Percentiles rank a stretch among this genome's conserved stretches.
phyloP scores from a whole-genome alignment of 2,888 invertebrate genomes.

The Dynastes hyllus region DNA sequence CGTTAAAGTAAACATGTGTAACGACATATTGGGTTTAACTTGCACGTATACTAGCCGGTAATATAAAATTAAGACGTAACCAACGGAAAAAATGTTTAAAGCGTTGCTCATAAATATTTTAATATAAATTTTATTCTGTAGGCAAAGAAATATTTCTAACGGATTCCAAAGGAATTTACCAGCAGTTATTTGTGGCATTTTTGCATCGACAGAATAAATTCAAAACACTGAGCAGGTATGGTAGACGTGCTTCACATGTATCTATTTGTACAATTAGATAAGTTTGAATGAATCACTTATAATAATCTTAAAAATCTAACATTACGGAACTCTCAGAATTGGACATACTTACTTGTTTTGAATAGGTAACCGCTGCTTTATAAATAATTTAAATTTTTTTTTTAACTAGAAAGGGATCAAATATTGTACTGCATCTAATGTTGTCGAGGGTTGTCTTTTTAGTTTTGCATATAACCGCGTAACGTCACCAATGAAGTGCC shows the following conservation, averaged over 20 bases:
- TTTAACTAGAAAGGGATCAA: too few relatives aligned
- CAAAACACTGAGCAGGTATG: slow-evolving; percentile 11
- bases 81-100: slow-evolving; percentile 8
- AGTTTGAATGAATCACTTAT: too few relatives aligned
- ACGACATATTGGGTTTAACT: not conserved
- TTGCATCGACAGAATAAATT: slow-evolving; percentile 14
- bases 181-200: slow-evolving; percentile 28
- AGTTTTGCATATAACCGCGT: too few relatives aligned
- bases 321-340: too few relatives aligned
- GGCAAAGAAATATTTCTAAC: slow-evolving; percentile 16
- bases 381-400: too few relatives aligned
- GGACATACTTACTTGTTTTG: too few relatives aligned
- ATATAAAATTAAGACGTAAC: slow-evolving; percentile 15
- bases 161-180: slow-evolving; percentile 15
- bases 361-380: too few relatives aligned
- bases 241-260: slow-evolving; percentile 11
- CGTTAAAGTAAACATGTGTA: not conserved
- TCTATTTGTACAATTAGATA: not conserved
- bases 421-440: too few relatives aligned
- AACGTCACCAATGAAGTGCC: too few relatives aligned
- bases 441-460: too few relatives aligned
- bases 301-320: too few relatives aligned
- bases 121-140: slow-evolving; percentile 12
- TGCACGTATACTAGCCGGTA: not conserved
- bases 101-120: slow-evolving; percentile 6